Percentiles rank a stretch among this genome's conserved stretches.
phyloP scores from a whole-genome alignment of 2,888 invertebrate genomes.

The Andrena dorsata region DNA sequence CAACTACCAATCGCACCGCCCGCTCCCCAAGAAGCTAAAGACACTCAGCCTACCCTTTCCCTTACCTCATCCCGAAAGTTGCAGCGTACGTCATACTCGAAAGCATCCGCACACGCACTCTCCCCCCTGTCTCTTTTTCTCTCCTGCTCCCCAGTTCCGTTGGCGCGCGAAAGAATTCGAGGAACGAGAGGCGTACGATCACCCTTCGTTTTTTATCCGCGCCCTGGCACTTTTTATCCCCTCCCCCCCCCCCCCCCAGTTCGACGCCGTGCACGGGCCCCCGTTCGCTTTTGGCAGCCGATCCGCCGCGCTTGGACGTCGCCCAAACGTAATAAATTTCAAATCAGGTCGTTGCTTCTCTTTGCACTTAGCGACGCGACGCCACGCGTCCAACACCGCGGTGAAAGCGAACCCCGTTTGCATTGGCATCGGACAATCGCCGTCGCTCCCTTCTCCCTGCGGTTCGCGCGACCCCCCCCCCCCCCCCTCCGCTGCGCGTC shows the following conservation, averaged over 20 bases:
- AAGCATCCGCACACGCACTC: neutral
- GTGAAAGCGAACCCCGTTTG: slow-evolving; percentile 44
- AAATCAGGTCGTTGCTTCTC: slow-evolving; percentile 79
- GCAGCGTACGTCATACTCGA: slow-evolving; percentile 26
- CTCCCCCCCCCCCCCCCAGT: slow-evolving; percentile 47
- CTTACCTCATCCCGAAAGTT: neutral
- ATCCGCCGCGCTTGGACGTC: slow-evolving; percentile 74
- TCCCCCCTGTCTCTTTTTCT: neutral
- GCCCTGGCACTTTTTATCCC: neutral
- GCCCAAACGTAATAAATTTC: slow-evolving; percentile 79
- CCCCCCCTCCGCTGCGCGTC: slow-evolving; percentile 1
- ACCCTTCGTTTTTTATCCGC: slow-evolving; percentile 22
- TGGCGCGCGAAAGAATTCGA: slow-evolving; percentile 47
- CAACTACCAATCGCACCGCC: neutral
- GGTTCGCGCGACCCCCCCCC: slow-evolving; percentile 22
- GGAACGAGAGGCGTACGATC: slow-evolving; percentile 27
- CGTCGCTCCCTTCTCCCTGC: neutral
- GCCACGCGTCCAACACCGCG: slow-evolving; percentile 44
- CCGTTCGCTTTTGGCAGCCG: slow-evolving; percentile 69
- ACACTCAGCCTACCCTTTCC: neutral
- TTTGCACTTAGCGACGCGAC: slow-evolving; percentile 63
- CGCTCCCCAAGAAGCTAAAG: neutral
- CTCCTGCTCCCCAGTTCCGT: neutral
- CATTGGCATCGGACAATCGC: slow-evolving; percentile 10
- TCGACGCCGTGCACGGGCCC: slow-evolving; percentile 29